Percentiles rank a stretch among this genome's conserved stretches.
Conservation (phyloP, 92 coral and sea anemone species). For the Parazoanthus darwini region DNA sequence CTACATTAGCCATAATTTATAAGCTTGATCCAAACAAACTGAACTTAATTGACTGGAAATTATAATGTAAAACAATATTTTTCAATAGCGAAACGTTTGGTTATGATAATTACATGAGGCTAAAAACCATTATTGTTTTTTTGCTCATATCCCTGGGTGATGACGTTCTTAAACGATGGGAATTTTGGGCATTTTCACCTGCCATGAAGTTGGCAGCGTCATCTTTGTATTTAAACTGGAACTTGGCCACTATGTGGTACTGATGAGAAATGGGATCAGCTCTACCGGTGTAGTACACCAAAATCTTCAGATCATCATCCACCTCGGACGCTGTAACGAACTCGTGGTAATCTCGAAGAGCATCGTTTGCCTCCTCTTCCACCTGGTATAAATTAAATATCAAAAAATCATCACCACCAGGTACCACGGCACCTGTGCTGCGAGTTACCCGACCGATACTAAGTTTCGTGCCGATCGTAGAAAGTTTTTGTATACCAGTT, state of each 20-base stretch:
- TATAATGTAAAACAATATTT: neutral
- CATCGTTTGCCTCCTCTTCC: neutral
- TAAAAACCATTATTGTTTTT: too few species aligned
- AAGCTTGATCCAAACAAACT: neutral
- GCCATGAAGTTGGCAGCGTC: neutral
- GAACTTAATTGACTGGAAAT: neutral
- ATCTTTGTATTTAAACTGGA: slow-evolving; percentile 18
- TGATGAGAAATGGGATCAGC: slow-evolving; percentile 33
- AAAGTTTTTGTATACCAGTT: too few species aligned
- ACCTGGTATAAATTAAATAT: neutral
- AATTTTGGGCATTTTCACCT: neutral
- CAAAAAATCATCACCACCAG: too few species aligned
- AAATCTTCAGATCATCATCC: slow-evolving; percentile 22
- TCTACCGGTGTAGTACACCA: slow-evolving; percentile 31
- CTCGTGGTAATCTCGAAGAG: slow-evolving; percentile 26
- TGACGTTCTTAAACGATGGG: too few species aligned
- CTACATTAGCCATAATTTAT: neutral
- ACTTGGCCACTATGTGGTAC: slow-evolving; percentile 30
- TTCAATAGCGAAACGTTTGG: neutral
- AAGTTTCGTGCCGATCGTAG: too few species aligned
- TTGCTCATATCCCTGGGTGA: too few species aligned
- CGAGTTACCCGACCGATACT: too few species aligned
- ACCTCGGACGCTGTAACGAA: slow-evolving; percentile 11
- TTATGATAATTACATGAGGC: too few species aligned
- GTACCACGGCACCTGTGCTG: too few species aligned